Evolutionary conservation across 2,888 invertebrate species (phyloP).

Genomic region (Nebria salina): DNA sequence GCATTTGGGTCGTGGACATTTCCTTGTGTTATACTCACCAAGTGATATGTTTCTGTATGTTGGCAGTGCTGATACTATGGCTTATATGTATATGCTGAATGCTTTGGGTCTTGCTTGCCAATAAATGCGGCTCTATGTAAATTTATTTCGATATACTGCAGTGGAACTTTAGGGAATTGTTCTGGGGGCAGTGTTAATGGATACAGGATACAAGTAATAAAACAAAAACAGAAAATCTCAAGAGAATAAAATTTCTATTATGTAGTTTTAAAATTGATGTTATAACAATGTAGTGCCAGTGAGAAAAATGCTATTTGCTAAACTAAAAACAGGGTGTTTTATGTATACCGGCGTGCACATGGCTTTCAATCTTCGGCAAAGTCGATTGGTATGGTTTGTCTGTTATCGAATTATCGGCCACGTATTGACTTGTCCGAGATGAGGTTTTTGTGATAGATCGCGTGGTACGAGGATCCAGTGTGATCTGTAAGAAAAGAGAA

Average conservation of each 20-base stretch:
- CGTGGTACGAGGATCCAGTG: slow-evolving; percentile 11
- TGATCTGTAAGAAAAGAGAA: slow-evolving; percentile 5
- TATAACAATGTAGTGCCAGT: no score
- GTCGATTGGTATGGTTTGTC: slow-evolving; percentile 44
- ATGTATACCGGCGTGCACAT: slow-evolving; percentile 62
- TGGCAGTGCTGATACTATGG: no score
- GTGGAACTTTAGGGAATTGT: background rate
- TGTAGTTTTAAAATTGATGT: no score
- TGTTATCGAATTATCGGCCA: background rate
- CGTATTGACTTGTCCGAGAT: background rate
- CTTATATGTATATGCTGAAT: background rate
- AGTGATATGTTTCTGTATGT: no score
- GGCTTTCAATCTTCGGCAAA: slow-evolving; percentile 53
- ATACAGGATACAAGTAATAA: background rate
- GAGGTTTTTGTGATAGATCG: background rate
- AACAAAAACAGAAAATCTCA: background rate
- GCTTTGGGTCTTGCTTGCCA: background rate
- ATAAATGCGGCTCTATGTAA: background rate
- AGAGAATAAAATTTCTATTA: background rate
- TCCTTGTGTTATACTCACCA: no score
- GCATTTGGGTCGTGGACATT: no score
- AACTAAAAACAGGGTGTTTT: slow-evolving; percentile 57
- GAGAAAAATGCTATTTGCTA: no score
- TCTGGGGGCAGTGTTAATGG: background rate
- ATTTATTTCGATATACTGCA: background rate